Base-by-base conservation (phyloP, 2,113 vertebrate genomes). In the Erpornis zantholeuca region DNA sequence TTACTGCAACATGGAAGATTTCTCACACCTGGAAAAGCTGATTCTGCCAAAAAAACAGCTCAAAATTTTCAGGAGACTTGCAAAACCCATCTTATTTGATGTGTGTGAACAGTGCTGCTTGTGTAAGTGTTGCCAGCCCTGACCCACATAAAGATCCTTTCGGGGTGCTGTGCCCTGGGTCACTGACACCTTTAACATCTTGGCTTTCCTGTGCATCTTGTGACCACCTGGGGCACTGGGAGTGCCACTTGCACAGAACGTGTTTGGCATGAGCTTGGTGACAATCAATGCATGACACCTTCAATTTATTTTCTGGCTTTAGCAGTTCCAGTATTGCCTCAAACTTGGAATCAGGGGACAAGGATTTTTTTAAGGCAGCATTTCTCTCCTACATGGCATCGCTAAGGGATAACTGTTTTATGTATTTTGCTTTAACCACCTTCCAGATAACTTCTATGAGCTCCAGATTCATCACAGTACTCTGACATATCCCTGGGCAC, bases 221-320 rank as follows among this genome's bases (percentile, higher is more conserved):
- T 5, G 7, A 16, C 69, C 47, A 25, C 11, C 45, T 50, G 40
- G 40, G 61, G 49, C 61, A n/a, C 38, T 24, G 31, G 56, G 15
- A 70, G 15, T 31, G 40, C 1, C 4, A 33, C 25, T 50, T 19
- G 28, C 12, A 38, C 45, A 40, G 71, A 10, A 2, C 3, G 0
- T 22, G 27, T 22, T 45, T 33, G 53, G 25, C 31, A 17, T 19
- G 17, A 75, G 60, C 25, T 60, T 35, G 45, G 36, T 45, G 69
- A 35, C 71, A 81, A 88, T 71, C 33, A 52, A 7, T 36, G 57
- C 29, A 45, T 17, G 17, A 35, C 52, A 36, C 9, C 28, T 50
- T 22, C 0, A 3, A 31, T 57, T 57, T 44, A 22, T 60, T 60
- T 77, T 59, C 72, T 52, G 44, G 47, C 57, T 82, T 61, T 27